These are phyloP conservation scores for Tapera naevia DNA, from an alignment of 2,797 vertebrate genomes.

Conservation along the genomic window DNA sequence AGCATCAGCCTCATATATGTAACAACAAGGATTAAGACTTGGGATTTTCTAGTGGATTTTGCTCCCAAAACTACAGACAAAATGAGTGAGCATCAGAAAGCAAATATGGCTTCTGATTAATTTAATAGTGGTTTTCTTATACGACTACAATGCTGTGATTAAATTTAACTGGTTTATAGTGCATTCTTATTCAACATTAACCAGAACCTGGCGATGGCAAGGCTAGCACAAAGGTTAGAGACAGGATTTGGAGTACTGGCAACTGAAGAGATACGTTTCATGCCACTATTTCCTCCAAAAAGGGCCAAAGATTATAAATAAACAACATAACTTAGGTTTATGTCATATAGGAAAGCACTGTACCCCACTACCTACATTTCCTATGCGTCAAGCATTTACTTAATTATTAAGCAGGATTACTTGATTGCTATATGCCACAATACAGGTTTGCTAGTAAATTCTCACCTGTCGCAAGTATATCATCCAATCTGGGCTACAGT, in stretches of 20 bases:
- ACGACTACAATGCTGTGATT: neutral
- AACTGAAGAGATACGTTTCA: neutral
- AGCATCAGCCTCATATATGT: neutral
- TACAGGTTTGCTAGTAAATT: neutral
- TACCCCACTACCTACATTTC: neutral
- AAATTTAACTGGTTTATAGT: neutral
- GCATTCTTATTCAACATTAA: neutral
- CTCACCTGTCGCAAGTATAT: slow-evolving; percentile 89
- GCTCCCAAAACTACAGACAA: neutral
- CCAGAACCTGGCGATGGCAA: neutral
- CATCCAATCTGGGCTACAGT: slow-evolving; percentile 92
- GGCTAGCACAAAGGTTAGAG: neutral
- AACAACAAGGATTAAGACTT: neutral
- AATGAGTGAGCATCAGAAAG: neutral
- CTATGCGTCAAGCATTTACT: neutral
- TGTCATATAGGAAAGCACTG: neutral
- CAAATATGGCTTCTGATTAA: neutral
- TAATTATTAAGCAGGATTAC: neutral
- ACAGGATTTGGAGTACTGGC: neutral
- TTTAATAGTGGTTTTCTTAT: neutral
- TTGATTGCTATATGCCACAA: neutral
- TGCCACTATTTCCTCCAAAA: neutral
- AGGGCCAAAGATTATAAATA: neutral
- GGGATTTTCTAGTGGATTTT: neutral
- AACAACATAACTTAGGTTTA: neutral